These are phyloP conservation scores for Botia almorhae DNA, from an alignment of 2,797 vertebrate species.

Conservation along the genomic window DNA sequence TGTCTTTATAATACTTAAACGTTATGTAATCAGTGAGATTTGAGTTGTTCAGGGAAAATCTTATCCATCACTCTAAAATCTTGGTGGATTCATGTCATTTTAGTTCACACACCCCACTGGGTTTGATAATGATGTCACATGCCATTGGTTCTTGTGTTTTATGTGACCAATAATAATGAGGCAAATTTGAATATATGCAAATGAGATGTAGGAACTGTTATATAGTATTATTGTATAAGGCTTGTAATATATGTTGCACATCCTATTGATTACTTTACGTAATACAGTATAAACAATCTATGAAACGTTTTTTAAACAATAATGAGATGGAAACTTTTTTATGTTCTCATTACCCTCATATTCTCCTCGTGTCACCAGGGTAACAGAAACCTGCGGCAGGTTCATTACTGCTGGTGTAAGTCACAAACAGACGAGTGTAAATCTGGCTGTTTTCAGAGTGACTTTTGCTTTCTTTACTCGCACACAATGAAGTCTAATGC, in stretches of 20 bases:
- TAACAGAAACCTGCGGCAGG: slow-evolving; percentile 74
- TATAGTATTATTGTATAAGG: no score
- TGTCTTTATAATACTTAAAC: not conserved
- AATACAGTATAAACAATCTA: no score
- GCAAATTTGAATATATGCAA: not conserved
- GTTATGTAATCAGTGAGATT: not conserved
- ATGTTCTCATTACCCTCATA: slow-evolving; percentile 7
- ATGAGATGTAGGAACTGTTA: not conserved
- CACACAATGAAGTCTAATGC: slow-evolving; percentile 74
- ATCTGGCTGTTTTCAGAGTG: slow-evolving; percentile 76
- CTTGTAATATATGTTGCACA: no score
- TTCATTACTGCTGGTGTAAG: slow-evolving; percentile 58
- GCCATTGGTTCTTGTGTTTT: not conserved
- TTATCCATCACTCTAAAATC: not conserved
- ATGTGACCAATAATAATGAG: not conserved
- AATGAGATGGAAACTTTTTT: not conserved
- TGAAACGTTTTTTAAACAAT: not conserved
- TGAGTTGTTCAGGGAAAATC: no score
- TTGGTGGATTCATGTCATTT: not conserved
- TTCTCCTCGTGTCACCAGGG: slow-evolving; percentile 69
- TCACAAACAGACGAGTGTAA: slow-evolving; percentile 68
- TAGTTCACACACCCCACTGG: not conserved
- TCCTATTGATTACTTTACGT: no score
- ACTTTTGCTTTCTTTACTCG: slow-evolving; percentile 68
- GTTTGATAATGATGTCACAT: not conserved